A percentile compares a stretch with the other conserved stretches of the same genome.
Evolutionary conservation across 2,113 vertebrate genomes (phyloP).

Genomic region (Heloderma charlesbogerti): DNA sequence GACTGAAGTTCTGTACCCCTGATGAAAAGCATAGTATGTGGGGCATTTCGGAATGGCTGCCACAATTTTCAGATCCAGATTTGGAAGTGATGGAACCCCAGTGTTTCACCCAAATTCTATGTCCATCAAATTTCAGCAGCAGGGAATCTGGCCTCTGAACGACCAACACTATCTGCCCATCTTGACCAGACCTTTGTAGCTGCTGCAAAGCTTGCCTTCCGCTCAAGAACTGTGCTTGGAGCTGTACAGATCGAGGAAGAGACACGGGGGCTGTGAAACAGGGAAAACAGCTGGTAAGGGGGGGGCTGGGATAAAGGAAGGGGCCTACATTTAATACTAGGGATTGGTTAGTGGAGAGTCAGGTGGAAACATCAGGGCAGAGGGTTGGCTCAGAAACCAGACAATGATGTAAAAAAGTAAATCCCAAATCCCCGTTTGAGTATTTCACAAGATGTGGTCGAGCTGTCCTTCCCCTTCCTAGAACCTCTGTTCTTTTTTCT

Average conservation of each 20-base stretch:
- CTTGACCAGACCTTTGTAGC: no score
- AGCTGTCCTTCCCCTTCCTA: not conserved
- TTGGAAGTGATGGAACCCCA: not conserved
- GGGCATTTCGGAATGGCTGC: not conserved
- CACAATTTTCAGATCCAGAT: not conserved
- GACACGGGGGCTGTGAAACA: not conserved
- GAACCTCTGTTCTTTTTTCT: conserved; percentile 1
- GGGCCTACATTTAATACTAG: not conserved
- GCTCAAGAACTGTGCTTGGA: not conserved
- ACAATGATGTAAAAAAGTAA: not conserved
- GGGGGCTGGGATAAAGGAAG: not conserved
- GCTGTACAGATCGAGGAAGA: not conserved
- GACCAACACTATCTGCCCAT: no score
- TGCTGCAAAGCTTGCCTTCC: not conserved
- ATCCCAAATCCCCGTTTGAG: not conserved
- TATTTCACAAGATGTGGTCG: not conserved
- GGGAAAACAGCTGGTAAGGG: not conserved
- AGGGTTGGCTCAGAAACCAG: not conserved
- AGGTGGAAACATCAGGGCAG: not conserved
- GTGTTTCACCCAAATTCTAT: not conserved
- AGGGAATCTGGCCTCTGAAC: no score
- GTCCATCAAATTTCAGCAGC: not conserved
- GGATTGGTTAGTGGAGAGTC: not conserved
- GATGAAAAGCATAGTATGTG: no score
- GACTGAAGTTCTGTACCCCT: not conserved